Evolutionary conservation across 2,113 vertebrate species (phyloP), one percentile per base, ranked within the genome.

Genomic region (Peromyscus polionotus): DNA sequence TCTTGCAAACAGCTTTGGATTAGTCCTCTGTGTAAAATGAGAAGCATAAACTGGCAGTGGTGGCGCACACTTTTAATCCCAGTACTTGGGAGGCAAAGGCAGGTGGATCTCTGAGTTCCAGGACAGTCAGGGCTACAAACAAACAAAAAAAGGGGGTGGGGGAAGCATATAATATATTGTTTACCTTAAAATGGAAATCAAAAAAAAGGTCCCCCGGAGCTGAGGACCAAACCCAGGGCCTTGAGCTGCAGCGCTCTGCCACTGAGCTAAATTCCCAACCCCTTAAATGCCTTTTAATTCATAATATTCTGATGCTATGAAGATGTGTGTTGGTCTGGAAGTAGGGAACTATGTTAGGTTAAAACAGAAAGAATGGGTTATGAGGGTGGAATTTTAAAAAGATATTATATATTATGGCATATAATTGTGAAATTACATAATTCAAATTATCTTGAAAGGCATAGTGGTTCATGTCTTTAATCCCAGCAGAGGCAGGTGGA

Each of bases 251-350:
- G 45, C 51, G 51, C 51, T 51, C 51, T 51, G 9, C 51, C 10
- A 51, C 51, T 51, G 10, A 51, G 8, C 51, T 51, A 51, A 51
- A 51, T 51, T 7, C 51, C 51, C 51, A 51, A 9, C 51, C 51
- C 7, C 39, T 81, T 90, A 84, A 88, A 90, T 95, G 91, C 10
- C 72, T 33, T 94, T 91, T 80, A 85, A 67, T 90, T 90, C 85
- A 68, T 95, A 70, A 67, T 92, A 72, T 65, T 92, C 51, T 68
- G 76, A 73, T 51, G 22, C 33, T 95, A 2, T 91, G 5, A 90
- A 93, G 45, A 65, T 85, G 6, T 67, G 26, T 80, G 65, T 96
- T 88, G 80, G 72, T 95, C 45, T 93, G n/a, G 88, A 93, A 75
- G n/a, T 39, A 96, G 61, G 33, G 81, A 93, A 65, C 72, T 36